Conservation (phyloP, 2,797 vertebrate species). For the Channallabes apus region DNA sequence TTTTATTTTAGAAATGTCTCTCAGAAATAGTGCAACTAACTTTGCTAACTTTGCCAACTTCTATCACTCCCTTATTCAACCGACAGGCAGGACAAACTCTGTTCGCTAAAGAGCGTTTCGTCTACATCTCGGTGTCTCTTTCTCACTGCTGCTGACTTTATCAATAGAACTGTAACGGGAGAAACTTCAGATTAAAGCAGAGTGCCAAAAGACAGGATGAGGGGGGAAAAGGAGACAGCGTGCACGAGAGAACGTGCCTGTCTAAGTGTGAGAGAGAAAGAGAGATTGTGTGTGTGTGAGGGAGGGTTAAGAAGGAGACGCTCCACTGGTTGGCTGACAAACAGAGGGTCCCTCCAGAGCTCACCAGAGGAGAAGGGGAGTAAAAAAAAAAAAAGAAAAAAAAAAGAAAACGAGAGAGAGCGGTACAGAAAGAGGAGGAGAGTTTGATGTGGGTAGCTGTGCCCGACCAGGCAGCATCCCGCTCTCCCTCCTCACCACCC, state of each 20-base stretch:
- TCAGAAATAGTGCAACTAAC: constrained; percentile 47
- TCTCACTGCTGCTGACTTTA: constrained; percentile 58
- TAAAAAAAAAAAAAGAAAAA: constrained; percentile 66
- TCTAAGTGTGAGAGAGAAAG: constrained; percentile 39
- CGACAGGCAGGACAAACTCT: constrained; percentile 33
- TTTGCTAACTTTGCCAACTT: constrained; percentile 45
- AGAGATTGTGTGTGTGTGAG: constrained; percentile 41
- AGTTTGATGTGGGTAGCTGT: constrained; percentile 79
- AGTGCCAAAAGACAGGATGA: constrained; percentile 46
- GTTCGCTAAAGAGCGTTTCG: constrained; percentile 47
- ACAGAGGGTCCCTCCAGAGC: constrained; percentile 80
- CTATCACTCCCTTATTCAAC: constrained; percentile 43
- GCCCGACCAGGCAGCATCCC: constrained; percentile 66
- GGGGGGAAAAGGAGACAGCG: constrained; percentile 30
- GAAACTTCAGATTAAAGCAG: constrained; percentile 56
- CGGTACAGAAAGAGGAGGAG: constrained; percentile 60
- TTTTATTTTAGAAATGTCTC: not conserved
- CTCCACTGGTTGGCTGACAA: constrained; percentile 81
- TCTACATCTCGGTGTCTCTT: constrained; percentile 34
- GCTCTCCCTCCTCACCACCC: constrained; percentile 47
- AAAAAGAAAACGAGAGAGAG: constrained; percentile 42
- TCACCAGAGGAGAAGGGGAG: constrained; percentile 69
- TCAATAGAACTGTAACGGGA: constrained; percentile 57
- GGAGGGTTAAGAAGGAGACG: constrained; percentile 71
- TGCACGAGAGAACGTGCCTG: constrained; percentile 42